phyloP scores from a whole-genome alignment of 2,113 vertebrate species.

The Bungarus multicinctus region DNA sequence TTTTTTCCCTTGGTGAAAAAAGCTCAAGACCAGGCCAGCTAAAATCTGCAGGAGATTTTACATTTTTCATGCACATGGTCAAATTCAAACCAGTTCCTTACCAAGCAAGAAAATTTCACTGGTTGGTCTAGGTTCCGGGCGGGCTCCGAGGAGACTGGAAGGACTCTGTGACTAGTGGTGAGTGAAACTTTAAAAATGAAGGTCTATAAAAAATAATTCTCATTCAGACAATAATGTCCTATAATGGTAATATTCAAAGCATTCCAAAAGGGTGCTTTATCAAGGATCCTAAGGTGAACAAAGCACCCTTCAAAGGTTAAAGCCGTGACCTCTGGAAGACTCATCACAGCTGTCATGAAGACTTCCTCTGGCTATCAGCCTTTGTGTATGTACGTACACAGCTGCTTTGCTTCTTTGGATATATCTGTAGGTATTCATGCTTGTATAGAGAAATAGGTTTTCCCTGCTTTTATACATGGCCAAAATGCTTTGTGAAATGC shows the following conservation, averaged over 20 bases:
- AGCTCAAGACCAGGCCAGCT: not conserved
- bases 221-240: not conserved
- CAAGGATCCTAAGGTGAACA: not conserved
- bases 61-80: not conserved
- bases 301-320: not conserved
- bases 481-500: not conserved
- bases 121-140: not conserved
- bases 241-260: not conserved
- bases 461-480: not conserved
- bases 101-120: not conserved
- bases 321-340: not conserved
- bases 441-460: not conserved
- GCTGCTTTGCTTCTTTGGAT: not conserved
- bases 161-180: not conserved
- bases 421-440: not conserved
- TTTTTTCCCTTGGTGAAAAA: not conserved
- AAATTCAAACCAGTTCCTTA: not conserved
- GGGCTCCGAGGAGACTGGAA: not conserved
- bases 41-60: not conserved
- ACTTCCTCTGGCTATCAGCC: not conserved
- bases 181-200: not conserved
- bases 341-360: not conserved
- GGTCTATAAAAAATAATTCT: not conserved
- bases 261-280: not conserved
- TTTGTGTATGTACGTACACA: not conserved